These are phyloP conservation scores for Gerris lacustris DNA, from an alignment of 2,888 invertebrate species.

Conservation along the genomic window DNA sequence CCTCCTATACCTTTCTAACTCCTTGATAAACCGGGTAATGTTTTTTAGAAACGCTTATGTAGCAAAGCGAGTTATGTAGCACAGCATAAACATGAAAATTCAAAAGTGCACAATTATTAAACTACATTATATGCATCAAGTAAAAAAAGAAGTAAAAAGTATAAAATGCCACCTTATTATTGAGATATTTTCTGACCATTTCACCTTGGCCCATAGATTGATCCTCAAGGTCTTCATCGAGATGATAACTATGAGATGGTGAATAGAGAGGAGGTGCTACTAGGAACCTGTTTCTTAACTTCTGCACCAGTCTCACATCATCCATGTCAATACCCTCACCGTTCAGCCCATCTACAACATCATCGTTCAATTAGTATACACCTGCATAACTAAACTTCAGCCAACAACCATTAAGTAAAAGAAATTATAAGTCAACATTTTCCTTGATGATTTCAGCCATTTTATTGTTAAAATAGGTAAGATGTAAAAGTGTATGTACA, in stretches of 20 bases:
- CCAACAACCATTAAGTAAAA: not conserved
- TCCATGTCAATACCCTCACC: slow-evolving; percentile 28
- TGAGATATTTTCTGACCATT: slow-evolving; percentile 35
- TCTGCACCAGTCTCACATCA: slow-evolving; percentile 26
- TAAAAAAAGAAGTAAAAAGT: too few species aligned
- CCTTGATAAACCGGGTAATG: too few species aligned
- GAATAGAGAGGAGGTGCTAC: slow-evolving; percentile 24
- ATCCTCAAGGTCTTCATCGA: slow-evolving; percentile 30
- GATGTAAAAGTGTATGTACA: too few species aligned
- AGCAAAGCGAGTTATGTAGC: too few species aligned
- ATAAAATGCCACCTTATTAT: slow-evolving; percentile 34
- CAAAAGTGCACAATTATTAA: too few species aligned
- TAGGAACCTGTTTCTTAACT: slow-evolving; percentile 26
- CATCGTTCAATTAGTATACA: not conserved
- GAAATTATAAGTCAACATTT: not conserved
- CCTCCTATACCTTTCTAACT: too few species aligned
- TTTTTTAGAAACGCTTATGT: too few species aligned
- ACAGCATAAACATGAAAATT: too few species aligned
- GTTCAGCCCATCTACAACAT: slow-evolving; percentile 26
- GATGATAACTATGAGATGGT: slow-evolving; percentile 24
- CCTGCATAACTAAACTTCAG: not conserved
- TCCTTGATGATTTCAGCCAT: too few species aligned
- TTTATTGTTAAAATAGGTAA: too few species aligned
- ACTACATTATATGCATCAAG: too few species aligned
- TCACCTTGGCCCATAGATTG: slow-evolving; percentile 35